Percentiles rank a stretch among this genome's conserved stretches.
These are phyloP conservation scores for Brachionichthys hirsutus DNA, from an alignment of 2,113 vertebrate species.

Conservation along the genomic window DNA sequence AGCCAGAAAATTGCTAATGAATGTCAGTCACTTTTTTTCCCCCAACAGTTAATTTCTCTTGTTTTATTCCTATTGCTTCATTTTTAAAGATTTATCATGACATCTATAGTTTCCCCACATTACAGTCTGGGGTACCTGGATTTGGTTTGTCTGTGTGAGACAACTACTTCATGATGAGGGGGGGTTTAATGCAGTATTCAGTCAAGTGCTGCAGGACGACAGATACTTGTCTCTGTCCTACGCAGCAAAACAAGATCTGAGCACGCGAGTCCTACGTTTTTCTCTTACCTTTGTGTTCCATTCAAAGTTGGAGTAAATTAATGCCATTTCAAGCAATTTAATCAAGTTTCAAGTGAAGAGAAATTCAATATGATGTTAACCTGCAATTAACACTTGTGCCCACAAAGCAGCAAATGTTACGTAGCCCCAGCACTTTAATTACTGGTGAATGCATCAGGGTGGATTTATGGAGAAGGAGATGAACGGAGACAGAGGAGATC, in stretches of 20 bases:
- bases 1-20: neutral
- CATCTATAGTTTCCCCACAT: too few species aligned
- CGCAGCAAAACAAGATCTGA: neutral
- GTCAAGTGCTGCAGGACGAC: too few species aligned
- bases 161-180: too few species aligned
- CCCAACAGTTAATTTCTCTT: too few species aligned
- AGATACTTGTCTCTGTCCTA: too few species aligned
- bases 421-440: neutral
- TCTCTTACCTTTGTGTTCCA: neutral
- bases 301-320: too few species aligned
- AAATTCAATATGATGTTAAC: neutral
- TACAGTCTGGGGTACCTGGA: too few species aligned
- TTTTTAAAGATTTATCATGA: too few species aligned
- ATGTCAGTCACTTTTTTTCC: neutral
- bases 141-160: too few species aligned
- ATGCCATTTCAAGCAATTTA: neutral
- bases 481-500: constrained; percentile 8
- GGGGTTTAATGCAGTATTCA: too few species aligned
- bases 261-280: too few species aligned
- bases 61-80: too few species aligned
- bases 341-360: neutral
- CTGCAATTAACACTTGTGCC: neutral
- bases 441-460: neutral
- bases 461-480: neutral
- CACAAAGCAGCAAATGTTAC: neutral